Evolutionary conservation across 1,140 invertebrate species (phyloP), one percentile per base, ranked within the genome.

Genomic region (Orussus abietinus): DNA sequence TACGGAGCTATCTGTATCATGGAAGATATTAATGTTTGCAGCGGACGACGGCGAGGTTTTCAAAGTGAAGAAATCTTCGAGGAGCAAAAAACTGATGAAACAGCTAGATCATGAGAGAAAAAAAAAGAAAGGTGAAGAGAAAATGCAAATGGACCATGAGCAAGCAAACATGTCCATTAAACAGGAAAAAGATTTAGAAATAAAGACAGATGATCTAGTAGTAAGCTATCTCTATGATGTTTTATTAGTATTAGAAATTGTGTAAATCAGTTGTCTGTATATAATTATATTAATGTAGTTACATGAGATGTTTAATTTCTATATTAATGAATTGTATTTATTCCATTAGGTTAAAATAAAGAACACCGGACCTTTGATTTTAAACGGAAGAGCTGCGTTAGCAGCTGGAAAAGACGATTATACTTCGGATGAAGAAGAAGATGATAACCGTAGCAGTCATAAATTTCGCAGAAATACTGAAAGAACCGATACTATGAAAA

Each of bases 11-110:
- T n/a, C n/a, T n/a, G n/a, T n/a, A n/a, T n/a, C n/a, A n/a, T n/a
- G n/a, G n/a, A n/a, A n/a, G n/a, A n/a, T n/a, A n/a, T n/a, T n/a
- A n/a, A 38, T 45, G 42, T 52, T 70, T 75, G 60, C 72, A 78
- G 88, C 85, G 57, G 89, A 89, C 57, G 89, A 90, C 60, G 85
- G 80, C 12, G 92, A 94, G 73, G 83, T 90, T 25, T 96, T 96
- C 72, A 88, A 92, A 80, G 86, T 96, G 21, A 95, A 92, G 68
- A 96, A 96, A 72, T 95, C 92, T 6, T 90, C 86, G 9, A 88
- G 94, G 51, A 94, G 91, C 71, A 89, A 92, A 68, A 85, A 88
- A 68, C 79, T 96, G 36, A 85, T 88, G 69, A 90, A 88, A 62
- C 82, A 89, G 55, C 72, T 90, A 55, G 89, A 94, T 64, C 89